Percentiles rank a stretch among this genome's conserved stretches.
Evolutionary conservation across 2,888 invertebrate species (phyloP).

Genomic region (Crematogaster levior): DNA sequence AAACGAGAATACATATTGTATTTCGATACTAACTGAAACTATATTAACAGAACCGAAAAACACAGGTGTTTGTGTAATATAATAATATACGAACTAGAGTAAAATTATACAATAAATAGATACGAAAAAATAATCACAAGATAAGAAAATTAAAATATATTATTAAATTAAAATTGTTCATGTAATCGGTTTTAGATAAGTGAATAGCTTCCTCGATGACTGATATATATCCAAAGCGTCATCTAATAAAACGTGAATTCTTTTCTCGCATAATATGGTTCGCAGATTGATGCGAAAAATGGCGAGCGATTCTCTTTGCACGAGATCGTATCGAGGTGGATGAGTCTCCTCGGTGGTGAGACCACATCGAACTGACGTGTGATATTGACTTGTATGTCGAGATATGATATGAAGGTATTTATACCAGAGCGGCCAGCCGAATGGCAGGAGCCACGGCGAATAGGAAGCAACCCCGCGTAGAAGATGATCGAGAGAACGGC

Average conservation of each 20-base stretch:
- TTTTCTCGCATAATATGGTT: conserved; percentile 22
- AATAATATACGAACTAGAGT: neutral
- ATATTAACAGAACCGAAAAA: neutral
- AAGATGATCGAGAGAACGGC: conserved; percentile 57
- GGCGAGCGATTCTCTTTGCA: conserved; percentile 44
- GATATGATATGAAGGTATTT: conserved; percentile 74
- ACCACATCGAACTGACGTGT: conserved; percentile 75
- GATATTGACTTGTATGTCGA: conserved; percentile 72
- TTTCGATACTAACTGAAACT: neutral
- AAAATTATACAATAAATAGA: neutral
- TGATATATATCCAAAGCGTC: conserved; percentile 14
- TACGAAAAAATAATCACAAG: neutral
- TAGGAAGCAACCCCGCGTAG: conserved; percentile 55
- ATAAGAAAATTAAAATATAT: neutral
- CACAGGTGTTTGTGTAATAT: neutral
- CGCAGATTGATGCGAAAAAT: conserved; percentile 44
- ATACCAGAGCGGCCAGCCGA: conserved; percentile 61
- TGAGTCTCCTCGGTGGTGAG: conserved; percentile 66
- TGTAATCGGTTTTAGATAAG: conserved; percentile 10
- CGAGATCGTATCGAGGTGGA: conserved; percentile 47
- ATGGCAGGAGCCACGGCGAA: conserved; percentile 61
- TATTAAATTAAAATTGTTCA: neutral
- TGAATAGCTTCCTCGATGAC: neutral
- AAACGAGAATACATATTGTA: neutral
- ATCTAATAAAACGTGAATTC: conserved; percentile 51